phyloP scores from a whole-genome alignment of 2,797 vertebrate species.

The Mycteria americana region DNA sequence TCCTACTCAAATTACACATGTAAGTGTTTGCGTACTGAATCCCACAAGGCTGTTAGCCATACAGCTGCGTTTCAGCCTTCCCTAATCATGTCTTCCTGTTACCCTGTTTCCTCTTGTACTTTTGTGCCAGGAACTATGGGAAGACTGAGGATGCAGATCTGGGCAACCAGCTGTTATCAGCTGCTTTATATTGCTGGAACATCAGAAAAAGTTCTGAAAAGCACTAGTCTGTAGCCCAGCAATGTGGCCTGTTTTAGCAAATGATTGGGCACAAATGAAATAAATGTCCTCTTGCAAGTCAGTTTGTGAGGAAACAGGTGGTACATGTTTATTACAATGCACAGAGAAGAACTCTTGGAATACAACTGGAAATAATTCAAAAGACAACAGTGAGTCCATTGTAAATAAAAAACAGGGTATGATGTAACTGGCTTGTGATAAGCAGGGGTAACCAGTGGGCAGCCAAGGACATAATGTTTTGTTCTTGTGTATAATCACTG shows the following conservation, averaged over 20 bases:
- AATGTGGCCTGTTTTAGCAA: background rate
- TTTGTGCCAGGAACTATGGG: background rate
- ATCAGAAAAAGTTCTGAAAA: background rate
- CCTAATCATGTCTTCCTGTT: background rate
- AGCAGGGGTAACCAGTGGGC: background rate
- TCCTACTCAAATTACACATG: background rate
- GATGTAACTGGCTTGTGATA: background rate
- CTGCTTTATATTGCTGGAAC: background rate
- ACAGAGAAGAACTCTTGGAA: background rate
- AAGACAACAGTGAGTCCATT: background rate
- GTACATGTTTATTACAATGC: background rate
- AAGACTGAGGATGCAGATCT: background rate
- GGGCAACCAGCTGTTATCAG: background rate
- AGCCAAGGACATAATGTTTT: background rate
- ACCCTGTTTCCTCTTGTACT: background rate
- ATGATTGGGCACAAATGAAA: background rate
- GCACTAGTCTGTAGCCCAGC: background rate
- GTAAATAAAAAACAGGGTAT: slow-evolving; percentile 13
- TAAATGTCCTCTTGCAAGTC: background rate
- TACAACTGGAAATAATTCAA: background rate
- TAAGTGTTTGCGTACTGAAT: background rate
- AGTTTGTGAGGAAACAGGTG: background rate
- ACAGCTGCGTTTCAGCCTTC: background rate
- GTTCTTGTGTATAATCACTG: background rate
- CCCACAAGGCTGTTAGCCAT: background rate